Conservation (phyloP, 2,113 vertebrate species). For the Crotophaga sulcirostris region DNA sequence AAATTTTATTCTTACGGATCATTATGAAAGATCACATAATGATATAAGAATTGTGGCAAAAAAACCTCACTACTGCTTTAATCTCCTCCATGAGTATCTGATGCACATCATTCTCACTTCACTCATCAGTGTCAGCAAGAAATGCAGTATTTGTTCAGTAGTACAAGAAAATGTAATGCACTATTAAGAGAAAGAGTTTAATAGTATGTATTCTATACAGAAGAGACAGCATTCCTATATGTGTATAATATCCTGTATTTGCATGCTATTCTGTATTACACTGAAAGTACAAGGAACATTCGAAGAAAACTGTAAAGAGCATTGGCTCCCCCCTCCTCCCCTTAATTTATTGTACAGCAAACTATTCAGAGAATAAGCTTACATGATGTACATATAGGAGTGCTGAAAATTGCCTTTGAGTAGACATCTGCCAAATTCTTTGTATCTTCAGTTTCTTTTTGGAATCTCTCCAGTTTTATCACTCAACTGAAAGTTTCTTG, state of each 20-base stretch:
- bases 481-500: background rate
- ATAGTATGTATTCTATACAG: rapidly evolving
- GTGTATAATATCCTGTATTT: background rate
- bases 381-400: background rate
- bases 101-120: background rate
- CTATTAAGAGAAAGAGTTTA: background rate
- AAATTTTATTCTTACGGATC: background rate
- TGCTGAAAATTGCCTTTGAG: background rate
- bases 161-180: background rate
- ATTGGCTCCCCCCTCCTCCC: background rate
- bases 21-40: background rate
- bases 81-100: rapidly evolving
- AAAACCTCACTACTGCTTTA: background rate
- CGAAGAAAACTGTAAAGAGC: background rate
- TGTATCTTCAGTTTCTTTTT: background rate
- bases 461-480: background rate
- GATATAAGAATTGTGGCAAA: background rate
- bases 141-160: background rate
- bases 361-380: background rate
- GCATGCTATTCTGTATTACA: background rate
- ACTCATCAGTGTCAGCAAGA: background rate
- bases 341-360: background rate
- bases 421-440: background rate
- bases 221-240: background rate
- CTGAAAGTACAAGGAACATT: background rate